Conservation (phyloP, 92 coral and sea anemone genomes). For the Galaxea fascicularis region DNA sequence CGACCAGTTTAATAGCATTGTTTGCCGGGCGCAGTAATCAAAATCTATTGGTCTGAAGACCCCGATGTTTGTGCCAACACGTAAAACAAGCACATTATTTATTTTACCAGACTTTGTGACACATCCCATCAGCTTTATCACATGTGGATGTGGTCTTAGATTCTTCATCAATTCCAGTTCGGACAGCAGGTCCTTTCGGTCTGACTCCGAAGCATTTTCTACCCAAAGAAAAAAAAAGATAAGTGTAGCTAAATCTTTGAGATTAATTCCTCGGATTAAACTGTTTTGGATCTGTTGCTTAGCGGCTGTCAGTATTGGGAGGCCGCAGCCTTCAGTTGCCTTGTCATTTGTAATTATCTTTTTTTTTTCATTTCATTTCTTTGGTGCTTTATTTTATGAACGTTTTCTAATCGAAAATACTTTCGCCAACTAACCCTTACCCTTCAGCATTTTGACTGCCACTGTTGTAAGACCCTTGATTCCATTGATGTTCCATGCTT, state of each 20-base stretch:
- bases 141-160: conserved; percentile 34
- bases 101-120: conserved; percentile 37
- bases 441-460: conserved; percentile 89
- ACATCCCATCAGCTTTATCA: conserved; percentile 47
- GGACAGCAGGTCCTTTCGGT: conserved; percentile 37
- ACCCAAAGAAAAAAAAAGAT: too few relatives aligned
- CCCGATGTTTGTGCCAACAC: not conserved
- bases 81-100: not conserved
- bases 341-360: too few relatives aligned
- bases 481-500: conserved; percentile 76
- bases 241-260: not conserved
- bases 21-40: too few relatives aligned
- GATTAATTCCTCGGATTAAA: not conserved
- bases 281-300: not conserved
- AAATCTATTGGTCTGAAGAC: too few relatives aligned
- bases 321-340: too few relatives aligned
- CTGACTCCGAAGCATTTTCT: conserved; percentile 39
- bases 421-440: not conserved
- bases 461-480: conserved; percentile 72
- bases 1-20: too few relatives aligned
- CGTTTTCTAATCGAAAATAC: not conserved
- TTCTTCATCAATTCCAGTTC: conserved; percentile 36
- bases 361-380: too few relatives aligned
- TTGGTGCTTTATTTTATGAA: too few relatives aligned
- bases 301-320: not conserved